Base-by-base conservation (phyloP, 2,113 vertebrate genomes). In the Hypomesus transpacificus region DNA sequence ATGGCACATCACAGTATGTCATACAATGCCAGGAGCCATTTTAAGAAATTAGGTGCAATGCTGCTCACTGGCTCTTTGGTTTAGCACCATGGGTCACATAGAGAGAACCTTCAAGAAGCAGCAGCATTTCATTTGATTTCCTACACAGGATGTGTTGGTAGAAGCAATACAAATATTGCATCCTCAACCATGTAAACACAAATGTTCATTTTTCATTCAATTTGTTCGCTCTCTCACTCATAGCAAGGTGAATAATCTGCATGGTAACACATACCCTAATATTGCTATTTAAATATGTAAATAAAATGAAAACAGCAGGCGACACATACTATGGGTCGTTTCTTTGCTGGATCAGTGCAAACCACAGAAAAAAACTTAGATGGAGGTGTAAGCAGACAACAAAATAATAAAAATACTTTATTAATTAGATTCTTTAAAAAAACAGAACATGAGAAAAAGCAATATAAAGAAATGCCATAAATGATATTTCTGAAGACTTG, bases 1-100 rank as follows among this genome's bases (percentile, higher is more conserved):
- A 73, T 81, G 79, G 28, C 69, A 74, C 71, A 71, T 66, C 76
- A 87, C 82, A 86, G 73, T 82, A 76, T 76, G 68, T 76, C 79
- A 81, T 79, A 84, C 71, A 80, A 68, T 46, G 76, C 80, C 82
- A 78, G 68, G 59, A 14, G 24, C 17, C 59, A 21, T 14, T 13
- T 61, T 61, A 61, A 61, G 3, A 61, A 17, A 26, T 24, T 7
- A 83, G 71, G 70, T 86, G 76, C 77, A 56, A 80, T 72, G 80
- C 79, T 79, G 79, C 75, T 81, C 70, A 80, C 69, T 62, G 74
- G 73, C 59, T 80, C 73, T 75, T 58, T 75, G 82, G 70, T 83
- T 60, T 14, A 21, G 70, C 76, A 80, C 83, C 83, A 26, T 64
- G 74, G 71, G 77, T 80, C 72, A 83, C 76, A 86, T 71, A 76